phyloP scores from a whole-genome alignment of 53 echinoderm and acorn worm species.

The Zoroaster sp. region DNA sequence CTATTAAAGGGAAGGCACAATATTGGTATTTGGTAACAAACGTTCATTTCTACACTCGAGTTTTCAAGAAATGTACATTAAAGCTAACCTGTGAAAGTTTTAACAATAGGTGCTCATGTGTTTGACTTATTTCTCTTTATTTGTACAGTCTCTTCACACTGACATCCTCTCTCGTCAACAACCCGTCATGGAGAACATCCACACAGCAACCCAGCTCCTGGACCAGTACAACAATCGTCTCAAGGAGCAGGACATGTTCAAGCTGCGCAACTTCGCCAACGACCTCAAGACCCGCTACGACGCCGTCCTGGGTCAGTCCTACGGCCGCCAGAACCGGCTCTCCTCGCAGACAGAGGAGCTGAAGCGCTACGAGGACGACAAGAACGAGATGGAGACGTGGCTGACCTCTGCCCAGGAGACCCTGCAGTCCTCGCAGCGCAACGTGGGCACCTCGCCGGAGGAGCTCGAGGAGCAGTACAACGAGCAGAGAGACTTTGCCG shows the following conservation, averaged over 20 bases:
- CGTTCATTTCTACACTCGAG: too few relatives aligned
- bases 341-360: conserved; percentile 78
- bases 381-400: conserved; percentile 82
- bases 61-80: too few relatives aligned
- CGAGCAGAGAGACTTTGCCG: conserved; percentile 77
- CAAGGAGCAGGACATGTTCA: conserved; percentile 90
- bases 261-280: conserved; percentile 75
- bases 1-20: too few relatives aligned
- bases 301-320: conserved; percentile 79
- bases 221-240: conserved; percentile 82
- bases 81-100: too few relatives aligned
- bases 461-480: conserved; percentile 71
- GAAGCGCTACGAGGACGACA: conserved; percentile 70
- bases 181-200: conserved; percentile 92
- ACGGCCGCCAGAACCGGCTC: conserved; percentile 87
- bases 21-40: too few relatives aligned
- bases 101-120: too few relatives aligned
- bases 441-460: conserved; percentile 63
- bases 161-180: conserved; percentile 85
- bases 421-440: conserved; percentile 49
- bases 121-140: too few relatives aligned
- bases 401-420: conserved; percentile 68
- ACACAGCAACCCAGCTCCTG: conserved; percentile 88
- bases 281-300: conserved; percentile 91
- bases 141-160: conserved; percentile 84